Percentiles rank a stretch among this genome's conserved stretches.
phyloP scores from a whole-genome alignment of 2,888 invertebrate species.

The Lymantria dispar region DNA sequence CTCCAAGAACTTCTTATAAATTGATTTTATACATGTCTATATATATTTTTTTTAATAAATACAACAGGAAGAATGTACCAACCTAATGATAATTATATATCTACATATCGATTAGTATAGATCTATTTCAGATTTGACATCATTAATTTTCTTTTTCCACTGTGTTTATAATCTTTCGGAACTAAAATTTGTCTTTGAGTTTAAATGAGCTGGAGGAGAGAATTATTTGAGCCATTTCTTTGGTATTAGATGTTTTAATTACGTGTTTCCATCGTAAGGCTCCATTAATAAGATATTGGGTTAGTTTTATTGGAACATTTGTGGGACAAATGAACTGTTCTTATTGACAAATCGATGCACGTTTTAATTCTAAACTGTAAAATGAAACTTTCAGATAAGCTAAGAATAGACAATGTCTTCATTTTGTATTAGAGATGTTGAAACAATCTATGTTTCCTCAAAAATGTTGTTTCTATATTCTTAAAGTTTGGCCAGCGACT shows the following conservation, averaged over 20 bases:
- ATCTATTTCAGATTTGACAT: conserved; percentile 5
- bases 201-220: conserved; percentile 48
- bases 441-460: too few species aligned
- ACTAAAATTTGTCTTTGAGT: conserved; percentile 40
- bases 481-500: too few species aligned
- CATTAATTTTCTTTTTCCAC: conserved; percentile 17
- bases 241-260: conserved; percentile 36
- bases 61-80: too few species aligned
- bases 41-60: too few species aligned
- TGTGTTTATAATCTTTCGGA: conserved; percentile 27
- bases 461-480: too few species aligned
- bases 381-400: too few species aligned
- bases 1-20: too few species aligned
- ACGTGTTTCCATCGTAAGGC: conserved; percentile 28
- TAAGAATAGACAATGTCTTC: too few species aligned
- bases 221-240: conserved; percentile 52
- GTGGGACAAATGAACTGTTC: background rate
- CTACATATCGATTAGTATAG: background rate
- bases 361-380: background rate
- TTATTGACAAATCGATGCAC: background rate
- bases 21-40: too few species aligned
- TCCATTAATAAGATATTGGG: conserved; percentile 10
- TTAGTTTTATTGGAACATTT: conserved; percentile 13
- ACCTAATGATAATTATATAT: too few species aligned
- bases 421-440: too few species aligned